Evolutionary conservation across 2,888 invertebrate genomes (phyloP), one percentile per base, ranked within the genome.

Genomic region (Oconnorella tubifera): DNA sequence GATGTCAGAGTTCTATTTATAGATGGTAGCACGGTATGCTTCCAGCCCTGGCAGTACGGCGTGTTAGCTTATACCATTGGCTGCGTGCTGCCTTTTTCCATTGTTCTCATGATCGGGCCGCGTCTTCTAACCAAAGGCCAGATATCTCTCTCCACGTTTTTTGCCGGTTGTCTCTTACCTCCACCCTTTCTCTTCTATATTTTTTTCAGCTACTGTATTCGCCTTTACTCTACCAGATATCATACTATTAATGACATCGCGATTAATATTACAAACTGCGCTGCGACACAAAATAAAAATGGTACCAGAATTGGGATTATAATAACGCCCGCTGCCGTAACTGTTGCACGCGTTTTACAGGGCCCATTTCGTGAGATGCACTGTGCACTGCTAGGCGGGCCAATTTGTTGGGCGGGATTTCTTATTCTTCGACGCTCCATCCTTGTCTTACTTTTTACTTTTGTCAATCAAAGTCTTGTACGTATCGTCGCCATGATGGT

Each of bases 401-500:
- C 69, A 1, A 28, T 68, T 29, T 72, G 72, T 56, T 67, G 72
- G 31, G 68, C 68, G 1, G 72, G 72, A 2, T 59, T 72, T 2
- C 53, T 72, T 29, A 69, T 72, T 33, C 68, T 64, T 3, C 64
- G 72, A 10, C 64, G 72, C 1, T 51, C 69, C n/a, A 33, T 71
- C 3, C 65, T 72, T 27, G 66, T 72, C 19, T 40, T 72, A 1
- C 62, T 72, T 4, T 72, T 67, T 50, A 72, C 72, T 14, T 72
- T 72, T 53, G 70, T 71, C 31, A 72, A 72, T 53, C 67, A 71
- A 59, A 66, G 63, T 3, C 64, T 72, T 33, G 64, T 72, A 10
- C 59, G 72, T 14, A 66, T 72, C 62, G 67, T 71, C 27, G 58
- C 67, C 32, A 72, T 72, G 72, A 64, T 72, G 61, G 62, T 72